Evolutionary conservation across 2,113 vertebrate species (phyloP).

Genomic region (Beaufortia kweichowensis): DNA sequence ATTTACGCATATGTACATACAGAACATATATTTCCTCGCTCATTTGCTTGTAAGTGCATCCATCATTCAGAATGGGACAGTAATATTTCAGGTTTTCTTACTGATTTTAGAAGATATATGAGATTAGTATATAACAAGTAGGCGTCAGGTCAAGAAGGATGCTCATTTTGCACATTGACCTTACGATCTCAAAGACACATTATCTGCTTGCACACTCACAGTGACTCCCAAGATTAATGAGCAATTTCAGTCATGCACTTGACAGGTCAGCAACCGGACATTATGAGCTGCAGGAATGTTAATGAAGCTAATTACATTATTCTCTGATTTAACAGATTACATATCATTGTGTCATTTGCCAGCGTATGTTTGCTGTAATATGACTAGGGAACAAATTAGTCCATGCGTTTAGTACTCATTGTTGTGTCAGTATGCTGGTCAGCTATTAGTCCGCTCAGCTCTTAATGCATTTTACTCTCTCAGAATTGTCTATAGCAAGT

Average conservation of each 20-base stretch:
- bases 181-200: conserved; percentile 2
- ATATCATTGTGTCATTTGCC: conserved; percentile 13
- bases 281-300: conserved; percentile 32
- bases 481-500: conserved; percentile 8
- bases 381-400: conserved; percentile 8
- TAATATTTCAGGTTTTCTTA: too few relatives aligned
- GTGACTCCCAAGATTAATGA: conserved; percentile 19
- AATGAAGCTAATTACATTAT: conserved; percentile 47
- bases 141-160: background rate
- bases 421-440: background rate
- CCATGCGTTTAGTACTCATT: background rate
- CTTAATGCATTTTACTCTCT: background rate
- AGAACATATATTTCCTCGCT: background rate
- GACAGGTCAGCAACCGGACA: background rate
- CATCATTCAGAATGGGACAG: background rate
- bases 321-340: conserved; percentile 29
- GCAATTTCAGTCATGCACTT: conserved; percentile 1
- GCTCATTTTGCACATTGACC: conserved; percentile 5
- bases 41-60: background rate
- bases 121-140: background rate
- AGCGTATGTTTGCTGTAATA: conserved; percentile 9
- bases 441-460: background rate
- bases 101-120: background rate
- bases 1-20: background rate
- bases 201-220: conserved; percentile 26